Evolutionary conservation across 2,888 invertebrate species (phyloP).

Genomic region (Ferrisia virgata): DNA sequence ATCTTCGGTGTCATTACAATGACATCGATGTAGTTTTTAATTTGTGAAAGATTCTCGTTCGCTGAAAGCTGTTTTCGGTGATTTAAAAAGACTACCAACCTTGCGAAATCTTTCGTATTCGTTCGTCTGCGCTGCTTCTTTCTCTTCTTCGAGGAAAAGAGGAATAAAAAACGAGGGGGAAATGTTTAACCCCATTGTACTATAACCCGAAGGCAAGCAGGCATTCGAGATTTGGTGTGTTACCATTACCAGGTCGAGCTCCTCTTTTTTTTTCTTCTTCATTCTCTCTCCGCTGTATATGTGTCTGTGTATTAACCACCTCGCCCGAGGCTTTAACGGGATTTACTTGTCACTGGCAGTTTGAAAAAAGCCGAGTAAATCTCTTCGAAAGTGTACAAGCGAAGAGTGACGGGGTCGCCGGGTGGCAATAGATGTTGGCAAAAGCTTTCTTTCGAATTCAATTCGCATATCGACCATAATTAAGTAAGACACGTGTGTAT

Average conservation of each 20-base stretch:
- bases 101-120: too few relatives aligned
- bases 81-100: background rate
- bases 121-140: too few relatives aligned
- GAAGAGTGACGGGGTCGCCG: too few relatives aligned
- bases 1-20: background rate
- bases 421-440: background rate
- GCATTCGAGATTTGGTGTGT: background rate
- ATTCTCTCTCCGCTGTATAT: too few relatives aligned
- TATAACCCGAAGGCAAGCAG: background rate
- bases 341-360: slow-evolving; percentile 30
- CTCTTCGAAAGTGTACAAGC: background rate
- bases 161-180: background rate
- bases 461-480: slow-evolving; percentile 10
- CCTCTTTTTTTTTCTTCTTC: background rate
- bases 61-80: background rate
- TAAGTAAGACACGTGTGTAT: slow-evolving; percentile 1
- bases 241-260: background rate
- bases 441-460: background rate
- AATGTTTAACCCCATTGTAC: background rate
- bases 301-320: background rate
- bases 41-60: background rate
- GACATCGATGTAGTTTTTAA: background rate
- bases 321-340: background rate
- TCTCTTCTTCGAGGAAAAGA: background rate
- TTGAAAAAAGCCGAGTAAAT: background rate